Conservation (phyloP, 2,113 vertebrate species). For the Casuarius casuarius region DNA sequence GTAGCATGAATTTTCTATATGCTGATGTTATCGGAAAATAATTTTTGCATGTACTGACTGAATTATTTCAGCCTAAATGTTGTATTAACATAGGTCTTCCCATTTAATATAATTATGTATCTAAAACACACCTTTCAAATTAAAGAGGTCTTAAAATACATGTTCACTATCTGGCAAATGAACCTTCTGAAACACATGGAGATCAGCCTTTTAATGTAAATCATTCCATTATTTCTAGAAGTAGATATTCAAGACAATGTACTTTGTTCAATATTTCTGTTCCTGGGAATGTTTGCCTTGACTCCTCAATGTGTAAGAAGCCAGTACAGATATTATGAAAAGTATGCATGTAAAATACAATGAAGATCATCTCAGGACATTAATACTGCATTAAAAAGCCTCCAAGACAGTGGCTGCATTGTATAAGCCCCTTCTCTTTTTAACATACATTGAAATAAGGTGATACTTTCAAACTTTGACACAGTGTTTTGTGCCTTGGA, state of each 20-base stretch:
- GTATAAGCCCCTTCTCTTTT: neutral
- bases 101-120: neutral
- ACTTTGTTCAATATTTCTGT: neutral
- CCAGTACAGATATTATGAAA: neutral
- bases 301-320: neutral
- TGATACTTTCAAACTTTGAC: neutral
- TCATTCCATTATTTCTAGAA: neutral
- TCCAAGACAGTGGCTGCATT: neutral
- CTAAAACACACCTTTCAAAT: neutral
- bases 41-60: neutral
- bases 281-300: neutral
- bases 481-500: neutral
- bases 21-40: neutral
- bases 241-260: neutral
- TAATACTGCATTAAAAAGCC: neutral
- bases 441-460: neutral
- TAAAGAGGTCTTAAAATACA: neutral
- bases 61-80: neutral
- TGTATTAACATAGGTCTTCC: neutral
- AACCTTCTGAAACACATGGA: neutral
- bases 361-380: neutral
- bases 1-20: neutral
- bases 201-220: neutral
- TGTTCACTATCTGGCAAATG: neutral
- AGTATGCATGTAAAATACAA: neutral